Evolutionary conservation across 2,888 invertebrate species (phyloP).

Genomic region (Tachina grossa): DNA sequence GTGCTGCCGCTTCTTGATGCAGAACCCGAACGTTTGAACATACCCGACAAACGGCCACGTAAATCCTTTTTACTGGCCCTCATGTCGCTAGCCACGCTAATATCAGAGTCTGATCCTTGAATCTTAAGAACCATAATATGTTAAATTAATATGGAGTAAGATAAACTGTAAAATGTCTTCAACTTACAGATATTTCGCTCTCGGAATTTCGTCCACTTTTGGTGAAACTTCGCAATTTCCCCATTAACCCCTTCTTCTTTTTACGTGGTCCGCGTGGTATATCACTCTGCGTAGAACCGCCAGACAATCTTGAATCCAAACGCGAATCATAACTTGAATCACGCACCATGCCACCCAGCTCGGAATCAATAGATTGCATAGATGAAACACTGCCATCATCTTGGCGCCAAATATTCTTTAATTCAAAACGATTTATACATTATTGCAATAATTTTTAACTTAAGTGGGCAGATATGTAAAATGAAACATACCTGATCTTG

Average conservation of each 20-base stretch:
- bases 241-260: slow-evolving; percentile 91
- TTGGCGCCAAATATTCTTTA: slow-evolving; percentile 90
- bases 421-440: slow-evolving; percentile 63
- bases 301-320: slow-evolving; percentile 91
- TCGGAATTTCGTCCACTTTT: slow-evolving; percentile 87
- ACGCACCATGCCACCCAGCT: slow-evolving; percentile 86
- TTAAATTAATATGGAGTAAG: not conserved
- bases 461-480: not conserved
- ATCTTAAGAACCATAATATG: slow-evolving; percentile 74
- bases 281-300: slow-evolving; percentile 93
- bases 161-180: not conserved
- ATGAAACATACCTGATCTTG: slow-evolving; percentile 81
- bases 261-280: slow-evolving; percentile 87
- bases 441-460: not conserved
- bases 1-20: slow-evolving; percentile 87
- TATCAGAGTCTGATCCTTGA: slow-evolving; percentile 89
- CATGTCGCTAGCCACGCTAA: slow-evolving; percentile 86
- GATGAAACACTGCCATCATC: slow-evolving; percentile 93
- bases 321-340: slow-evolving; percentile 86
- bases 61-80: slow-evolving; percentile 88
- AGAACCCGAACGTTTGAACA: slow-evolving; percentile 89
- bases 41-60: slow-evolving; percentile 91
- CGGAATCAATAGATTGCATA: slow-evolving; percentile 90
- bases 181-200: slow-evolving; percentile 82
- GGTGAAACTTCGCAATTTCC: slow-evolving; percentile 92